Evolutionary conservation across 2,797 vertebrate genomes (phyloP), one percentile per base, ranked within the genome.

Genomic region (Sphaeramia orbicularis): DNA sequence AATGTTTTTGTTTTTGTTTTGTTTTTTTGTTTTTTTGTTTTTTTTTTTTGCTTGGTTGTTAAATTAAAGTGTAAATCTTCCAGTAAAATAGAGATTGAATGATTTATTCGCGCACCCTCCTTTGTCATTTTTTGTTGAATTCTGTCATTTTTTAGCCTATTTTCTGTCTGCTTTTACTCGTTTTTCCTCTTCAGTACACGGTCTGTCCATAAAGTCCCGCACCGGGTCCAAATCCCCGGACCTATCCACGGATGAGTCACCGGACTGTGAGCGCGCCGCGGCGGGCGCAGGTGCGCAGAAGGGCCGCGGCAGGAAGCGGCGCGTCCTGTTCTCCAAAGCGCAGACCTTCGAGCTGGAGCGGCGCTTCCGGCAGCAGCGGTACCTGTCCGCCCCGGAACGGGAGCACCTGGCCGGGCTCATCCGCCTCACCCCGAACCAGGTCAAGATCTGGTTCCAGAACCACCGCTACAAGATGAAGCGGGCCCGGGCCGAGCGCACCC

Each of bases 361-460:
- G 21, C 93, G 96, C 43, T 98, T 98, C 90, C 94, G 94, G 74
- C 96, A 96, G 89, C 96, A 98, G 91, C 91, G 91, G 30, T 98
- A 98, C 91, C 95, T 98, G 64, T 96, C 96, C 2, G 96, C 96
- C 0, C 95, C 95, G 0, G 96, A 97, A 88, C 85, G 97, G 53
- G 97, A 97, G 84, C 96, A 97, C 86, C 92, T 97, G 82, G 96
- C 97, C 65, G 92, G 95, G 47, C 87, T 96, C 65, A 95, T 98
- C 83, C 95, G 92, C 74, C 95, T 97, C 41, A 97, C 96, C 12
- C 96, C 96, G 24, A 97, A 96, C 13, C 96, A 97, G 91, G 96
- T 97, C 11, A 97, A 97, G 92, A 98, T 98, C 89, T 98, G 96
- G 96, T 98, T 98, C 87, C 96, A 98, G 91, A 97, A 98, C 84